Evolutionary conservation across 2,888 invertebrate species (phyloP), one percentile per base, ranked within the genome.

Genomic region (Drosophila mimica): DNA sequence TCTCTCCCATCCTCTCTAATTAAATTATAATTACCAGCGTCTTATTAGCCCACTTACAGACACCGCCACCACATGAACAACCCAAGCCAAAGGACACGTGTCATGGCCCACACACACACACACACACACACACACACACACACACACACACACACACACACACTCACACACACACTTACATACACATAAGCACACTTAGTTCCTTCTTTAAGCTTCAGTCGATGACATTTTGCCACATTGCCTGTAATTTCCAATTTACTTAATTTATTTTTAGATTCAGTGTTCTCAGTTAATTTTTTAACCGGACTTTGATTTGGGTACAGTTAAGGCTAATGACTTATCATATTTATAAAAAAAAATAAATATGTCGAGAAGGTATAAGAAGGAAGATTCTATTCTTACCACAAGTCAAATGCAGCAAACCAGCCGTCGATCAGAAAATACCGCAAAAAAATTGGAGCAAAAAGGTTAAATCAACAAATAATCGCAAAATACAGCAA

Each of bases 21-120:
- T 87, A 83, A 90, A 87, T 90, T 90, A 87, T 87, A 90, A 90
- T 87, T 86, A 88, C 75, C 81, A 80, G 75, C 68, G 69, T 73
- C 85, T 76, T 85, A 89, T 85, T 85, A 88, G 81, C 71, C 65
- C 85, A 89, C 88, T 85, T 84, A 89, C 71, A 76, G 85, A 61
- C 68, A 75, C 70, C 57, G 57, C 68, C 83, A 46, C 72, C 81
- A 52, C 76, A 69, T 60, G 67, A 66, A 51, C 70, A 81, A 68
- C 58, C 68, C 51, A 69, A 60, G 40, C 63, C 38, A 38, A 52
- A 70, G 59, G 63, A 68, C 74, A 74, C 76, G 72, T 73, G 61
- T 58, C 64, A 33, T 48, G 38, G 62, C 30, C 43, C 49, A 28
- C 30, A 28, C 28, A 43, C 52, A 28, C 28, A 11, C 28, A 36